Evolutionary conservation across 2,113 vertebrate species (phyloP).

Genomic region (Gasterosteus nipponicus): DNA sequence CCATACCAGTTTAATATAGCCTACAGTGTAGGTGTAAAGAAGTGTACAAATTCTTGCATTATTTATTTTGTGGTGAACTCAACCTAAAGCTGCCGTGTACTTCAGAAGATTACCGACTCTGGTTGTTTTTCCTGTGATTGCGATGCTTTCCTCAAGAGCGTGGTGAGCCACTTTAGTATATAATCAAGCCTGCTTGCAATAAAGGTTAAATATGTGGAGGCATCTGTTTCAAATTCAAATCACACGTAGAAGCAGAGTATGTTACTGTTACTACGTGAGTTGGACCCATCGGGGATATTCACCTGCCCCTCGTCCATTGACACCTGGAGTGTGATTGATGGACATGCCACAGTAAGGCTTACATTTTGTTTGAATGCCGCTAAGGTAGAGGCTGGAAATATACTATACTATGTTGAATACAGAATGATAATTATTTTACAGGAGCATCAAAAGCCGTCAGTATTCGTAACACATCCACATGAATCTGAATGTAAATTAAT

Average conservation of each 20-base stretch:
- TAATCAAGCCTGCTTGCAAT: not conserved
- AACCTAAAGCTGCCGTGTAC: constrained; percentile 28
- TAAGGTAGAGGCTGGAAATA: not conserved
- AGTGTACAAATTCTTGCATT: constrained; percentile 29
- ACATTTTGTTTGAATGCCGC: constrained; percentile 5
- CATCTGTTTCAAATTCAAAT: not conserved
- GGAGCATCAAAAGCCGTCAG: not conserved
- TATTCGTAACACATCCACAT: constrained; percentile 16
- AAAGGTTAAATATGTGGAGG: not conserved
- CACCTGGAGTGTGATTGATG: constrained; percentile 1
- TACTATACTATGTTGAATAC: not conserved
- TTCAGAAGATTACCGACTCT: constrained; percentile 19
- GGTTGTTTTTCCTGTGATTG: constrained; percentile 28
- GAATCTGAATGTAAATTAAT: constrained; percentile 12
- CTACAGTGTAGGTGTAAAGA: constrained; percentile 40
- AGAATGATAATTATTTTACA: not conserved
- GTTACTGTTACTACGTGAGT: constrained; percentile 13
- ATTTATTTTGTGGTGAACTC: constrained; percentile 36
- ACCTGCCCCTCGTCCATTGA: not conserved
- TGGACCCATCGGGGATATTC: not conserved
- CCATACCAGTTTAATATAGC: not conserved
- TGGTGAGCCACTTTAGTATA: not conserved
- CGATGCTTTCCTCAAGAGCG: constrained; percentile 28
- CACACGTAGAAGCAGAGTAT: constrained; percentile 2
- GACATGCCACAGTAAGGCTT: not conserved